phyloP scores from a whole-genome alignment of 2,113 vertebrate species.

The Chroicocephalus ridibundus region DNA sequence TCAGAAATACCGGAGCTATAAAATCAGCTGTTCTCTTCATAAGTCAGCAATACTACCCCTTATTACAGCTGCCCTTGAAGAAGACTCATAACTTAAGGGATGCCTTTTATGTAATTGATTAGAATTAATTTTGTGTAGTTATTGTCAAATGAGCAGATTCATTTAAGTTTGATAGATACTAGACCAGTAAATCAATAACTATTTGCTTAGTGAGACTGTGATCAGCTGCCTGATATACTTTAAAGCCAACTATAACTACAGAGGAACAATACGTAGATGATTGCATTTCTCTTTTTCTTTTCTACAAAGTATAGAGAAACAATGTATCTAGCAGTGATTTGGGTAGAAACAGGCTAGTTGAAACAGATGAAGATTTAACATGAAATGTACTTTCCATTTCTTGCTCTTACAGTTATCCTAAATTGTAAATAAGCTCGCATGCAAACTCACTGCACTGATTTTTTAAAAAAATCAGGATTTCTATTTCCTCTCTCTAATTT shows the following conservation, averaged over 20 bases:
- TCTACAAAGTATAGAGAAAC: neutral
- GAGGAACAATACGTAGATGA: neutral
- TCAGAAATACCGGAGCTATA: neutral
- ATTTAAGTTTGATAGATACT: neutral
- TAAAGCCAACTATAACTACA: neutral
- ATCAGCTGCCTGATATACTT: neutral
- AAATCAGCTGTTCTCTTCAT: neutral
- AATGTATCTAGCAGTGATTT: neutral
- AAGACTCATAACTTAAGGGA: neutral
- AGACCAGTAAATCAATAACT: conserved; percentile 4
- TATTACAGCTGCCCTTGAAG: neutral
- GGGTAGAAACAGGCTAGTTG: neutral
- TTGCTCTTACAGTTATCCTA: neutral
- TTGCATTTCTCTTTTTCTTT: neutral
- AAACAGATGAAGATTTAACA: neutral
- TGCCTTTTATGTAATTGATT: neutral
- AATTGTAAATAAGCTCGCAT: neutral
- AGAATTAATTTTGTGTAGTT: neutral
- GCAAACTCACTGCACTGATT: neutral
- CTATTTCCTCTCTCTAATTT: neutral
- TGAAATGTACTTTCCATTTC: neutral
- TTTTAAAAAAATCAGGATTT: neutral
- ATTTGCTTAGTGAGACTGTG: neutral
- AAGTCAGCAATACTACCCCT: neutral
- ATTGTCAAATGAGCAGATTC: neutral